Evolutionary conservation across 1,140 invertebrate species (phyloP).

Genomic region (Musca vetustissima): DNA sequence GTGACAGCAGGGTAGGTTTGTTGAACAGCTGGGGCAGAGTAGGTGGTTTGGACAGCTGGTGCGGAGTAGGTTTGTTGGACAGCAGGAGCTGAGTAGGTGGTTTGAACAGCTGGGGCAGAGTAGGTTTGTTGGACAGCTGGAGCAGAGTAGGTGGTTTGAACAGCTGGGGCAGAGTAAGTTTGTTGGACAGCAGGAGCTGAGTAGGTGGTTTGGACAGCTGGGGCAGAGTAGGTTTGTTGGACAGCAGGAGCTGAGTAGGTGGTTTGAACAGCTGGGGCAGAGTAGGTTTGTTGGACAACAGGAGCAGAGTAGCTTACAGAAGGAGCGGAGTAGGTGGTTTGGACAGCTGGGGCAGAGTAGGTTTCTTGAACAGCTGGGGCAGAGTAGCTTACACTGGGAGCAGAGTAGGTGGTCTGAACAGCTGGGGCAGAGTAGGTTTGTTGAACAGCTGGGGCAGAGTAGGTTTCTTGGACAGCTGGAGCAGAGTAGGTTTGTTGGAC

Average conservation of each 20-base stretch:
- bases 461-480: background rate
- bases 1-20: slow-evolving; percentile 19
- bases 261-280: slow-evolving; percentile 32
- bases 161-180: slow-evolving; percentile 12
- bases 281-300: slow-evolving; percentile 24
- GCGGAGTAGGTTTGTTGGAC: slow-evolving; percentile 2
- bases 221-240: slow-evolving; percentile 25
- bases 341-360: slow-evolving; percentile 30
- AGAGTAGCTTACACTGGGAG: slow-evolving; percentile 30
- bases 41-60: slow-evolving; percentile 22
- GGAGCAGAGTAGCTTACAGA: slow-evolving; percentile 28
- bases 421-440: slow-evolving; percentile 15
- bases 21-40: slow-evolving; percentile 26
- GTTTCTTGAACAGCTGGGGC: slow-evolving; percentile 36
- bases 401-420: slow-evolving; percentile 26
- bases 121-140: slow-evolving; percentile 14
- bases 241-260: slow-evolving; percentile 24
- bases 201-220: slow-evolving; percentile 24
- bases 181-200: slow-evolving; percentile 25
- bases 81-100: slow-evolving; percentile 13
- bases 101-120: slow-evolving; percentile 13
- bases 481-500: background rate
- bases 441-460: background rate
- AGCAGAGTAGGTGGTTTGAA: slow-evolving; percentile 8
- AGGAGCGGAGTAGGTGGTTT: slow-evolving; percentile 34